Base-by-base conservation (phyloP, 2,888 invertebrate species). In the Thymelicus sylvestris region DNA sequence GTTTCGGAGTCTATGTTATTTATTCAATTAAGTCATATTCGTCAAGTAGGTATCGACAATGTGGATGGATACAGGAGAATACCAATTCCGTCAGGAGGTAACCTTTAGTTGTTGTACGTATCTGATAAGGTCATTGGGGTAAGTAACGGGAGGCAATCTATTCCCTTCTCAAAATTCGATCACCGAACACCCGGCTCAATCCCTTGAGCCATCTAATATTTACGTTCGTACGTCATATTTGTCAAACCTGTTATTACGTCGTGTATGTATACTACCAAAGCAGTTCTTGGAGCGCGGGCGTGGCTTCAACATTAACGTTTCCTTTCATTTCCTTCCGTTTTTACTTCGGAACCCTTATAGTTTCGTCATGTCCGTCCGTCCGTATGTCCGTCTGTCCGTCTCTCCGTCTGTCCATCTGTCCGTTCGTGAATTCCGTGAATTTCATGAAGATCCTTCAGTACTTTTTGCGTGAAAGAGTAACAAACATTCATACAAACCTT, bases 201-300 rank as follows among this genome's bases (percentile, higher is more conserved):
- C 69, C 69, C 69, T 65, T 44, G 65, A 64, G 69, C 48, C 66
- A 64, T 69, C 57, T 69, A 64, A 64, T 69, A 69, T 69, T 69
- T 59, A 68, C n/a, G 52, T 55, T 24, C 24, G 55, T 68, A 44
- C 52, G 57, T 62, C 52, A 52, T 67, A 62, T 63, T 63, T 68
- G 68, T 68, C 68, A 68, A 62, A 48, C 48, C 39, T 60, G 44
- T 31, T 38, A 48, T 60, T 47, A 55, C 55, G 24, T 19, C n/a
- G 2, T 19, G 19, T 1, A 19, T 19, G 2, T 2, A 2, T 8
- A 8, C 19, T 7, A 15, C 19, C n/a, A 52, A 52, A 52, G 19
- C 50, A 2, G 15, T 19, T 19, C 19, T 19, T 52, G 15, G 19
- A 52, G 50, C 19, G 7, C 2, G 15, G 7, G 19, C n/a, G 19